Conservation (phyloP, 2,113 vertebrate species). For the Pyrgilauda ruficollis region DNA sequence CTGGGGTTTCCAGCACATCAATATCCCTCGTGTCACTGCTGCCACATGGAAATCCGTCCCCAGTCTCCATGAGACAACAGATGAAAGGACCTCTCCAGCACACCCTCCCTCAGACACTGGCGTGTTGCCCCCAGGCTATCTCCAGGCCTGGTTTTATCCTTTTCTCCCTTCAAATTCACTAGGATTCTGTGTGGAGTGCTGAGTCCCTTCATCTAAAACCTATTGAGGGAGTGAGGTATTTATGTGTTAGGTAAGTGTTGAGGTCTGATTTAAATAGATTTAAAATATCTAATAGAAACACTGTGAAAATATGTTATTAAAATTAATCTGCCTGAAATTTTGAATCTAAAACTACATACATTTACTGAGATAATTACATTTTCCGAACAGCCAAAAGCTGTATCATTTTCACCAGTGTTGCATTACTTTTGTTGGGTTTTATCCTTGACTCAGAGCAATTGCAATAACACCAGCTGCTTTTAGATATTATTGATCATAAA, state of each 20-base stretch:
- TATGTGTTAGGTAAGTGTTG: background rate
- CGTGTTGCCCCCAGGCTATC: background rate
- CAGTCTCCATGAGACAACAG: background rate
- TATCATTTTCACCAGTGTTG: background rate
- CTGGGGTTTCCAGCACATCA: background rate
- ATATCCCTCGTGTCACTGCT: background rate
- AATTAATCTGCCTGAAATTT: constrained; percentile 25
- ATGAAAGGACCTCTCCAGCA: background rate
- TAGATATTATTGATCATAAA: constrained; percentile 35
- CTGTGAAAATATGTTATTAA: constrained; percentile 28
- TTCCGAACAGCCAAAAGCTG: background rate
- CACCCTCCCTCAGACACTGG: background rate
- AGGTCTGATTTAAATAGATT: background rate
- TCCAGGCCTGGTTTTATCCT: background rate
- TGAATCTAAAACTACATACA: background rate
- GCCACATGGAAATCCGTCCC: background rate
- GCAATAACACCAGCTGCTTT: constrained; percentile 4
- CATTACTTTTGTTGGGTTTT: background rate
- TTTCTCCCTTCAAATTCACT: background rate
- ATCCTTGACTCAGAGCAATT: background rate
- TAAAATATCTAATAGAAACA: background rate
- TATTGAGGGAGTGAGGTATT: background rate
- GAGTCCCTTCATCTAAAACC: background rate
- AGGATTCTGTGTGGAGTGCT: background rate
- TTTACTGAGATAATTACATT: constrained; percentile 17